Evolutionary conservation across 2,113 vertebrate species (phyloP).

Genomic region (Colistium nudipinnis): DNA sequence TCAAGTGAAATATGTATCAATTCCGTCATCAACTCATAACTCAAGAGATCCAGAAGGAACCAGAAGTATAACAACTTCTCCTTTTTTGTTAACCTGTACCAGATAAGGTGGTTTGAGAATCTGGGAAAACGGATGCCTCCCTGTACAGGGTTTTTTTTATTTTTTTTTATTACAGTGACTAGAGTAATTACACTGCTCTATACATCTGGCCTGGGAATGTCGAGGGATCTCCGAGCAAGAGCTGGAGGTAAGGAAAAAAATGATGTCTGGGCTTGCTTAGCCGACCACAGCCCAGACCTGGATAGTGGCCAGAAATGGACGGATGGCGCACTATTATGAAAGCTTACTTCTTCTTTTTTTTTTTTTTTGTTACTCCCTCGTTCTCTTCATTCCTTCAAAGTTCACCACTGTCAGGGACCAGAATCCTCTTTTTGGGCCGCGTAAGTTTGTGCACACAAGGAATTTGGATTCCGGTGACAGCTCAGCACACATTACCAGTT

Average conservation of each 20-base stretch:
- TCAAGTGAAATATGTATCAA: neutral
- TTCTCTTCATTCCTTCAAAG: neutral
- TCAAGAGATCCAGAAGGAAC: neutral
- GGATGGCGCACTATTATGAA: neutral
- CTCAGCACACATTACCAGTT: neutral
- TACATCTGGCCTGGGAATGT: slow-evolving; percentile 4
- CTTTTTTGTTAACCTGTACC: neutral
- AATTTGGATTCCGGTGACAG: neutral
- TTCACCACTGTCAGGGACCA: neutral
- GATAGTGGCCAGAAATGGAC: neutral
- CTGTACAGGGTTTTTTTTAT: neutral
- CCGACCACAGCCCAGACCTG: neutral
- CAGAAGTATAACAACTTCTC: neutral
- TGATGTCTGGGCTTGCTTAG: neutral
- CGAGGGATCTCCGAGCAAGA: neutral
- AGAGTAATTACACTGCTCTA: neutral
- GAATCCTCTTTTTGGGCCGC: neutral
- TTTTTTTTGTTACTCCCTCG: neutral
- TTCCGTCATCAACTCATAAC: too few relatives aligned
- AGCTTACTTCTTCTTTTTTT: neutral
- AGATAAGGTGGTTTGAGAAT: neutral
- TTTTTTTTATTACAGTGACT: neutral
- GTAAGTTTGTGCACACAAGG: neutral
- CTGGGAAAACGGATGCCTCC: neutral
- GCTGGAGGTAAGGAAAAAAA: neutral